phyloP scores from a whole-genome alignment of 2,888 invertebrate genomes.

The Lucinisca nassula region DNA sequence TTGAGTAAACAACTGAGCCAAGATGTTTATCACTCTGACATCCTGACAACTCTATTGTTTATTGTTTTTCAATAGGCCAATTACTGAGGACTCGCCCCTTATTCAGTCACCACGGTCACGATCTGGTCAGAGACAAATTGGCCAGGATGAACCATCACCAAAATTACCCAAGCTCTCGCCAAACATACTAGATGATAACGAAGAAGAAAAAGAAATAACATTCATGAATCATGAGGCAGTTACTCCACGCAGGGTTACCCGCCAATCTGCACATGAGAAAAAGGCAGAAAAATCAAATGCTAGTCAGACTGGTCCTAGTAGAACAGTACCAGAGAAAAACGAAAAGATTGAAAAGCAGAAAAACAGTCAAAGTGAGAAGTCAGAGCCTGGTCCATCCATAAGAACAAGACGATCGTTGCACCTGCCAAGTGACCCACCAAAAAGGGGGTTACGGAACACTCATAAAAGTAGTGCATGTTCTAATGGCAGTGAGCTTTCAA shows the following conservation, averaged over 20 bases:
- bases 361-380: constrained; percentile 13
- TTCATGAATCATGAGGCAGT: constrained; percentile 44
- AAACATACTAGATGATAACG: constrained; percentile 57
- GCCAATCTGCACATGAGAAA: constrained; percentile 44
- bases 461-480: constrained; percentile 65
- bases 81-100: constrained; percentile 58
- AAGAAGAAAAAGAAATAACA: constrained; percentile 62
- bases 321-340: neutral
- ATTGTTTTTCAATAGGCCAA: too few species aligned
- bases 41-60: too few species aligned
- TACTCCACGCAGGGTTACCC: constrained; percentile 72
- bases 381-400: neutral
- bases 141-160: constrained; percentile 72
- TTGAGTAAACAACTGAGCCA: too few species aligned
- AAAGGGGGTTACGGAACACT: constrained; percentile 48
- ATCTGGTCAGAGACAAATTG: neutral
- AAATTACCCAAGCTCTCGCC: constrained; percentile 77
- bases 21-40: too few species aligned
- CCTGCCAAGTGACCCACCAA: constrained; percentile 3
- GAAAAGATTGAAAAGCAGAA: constrained; percentile 17
- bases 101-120: constrained; percentile 56
- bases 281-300: neutral
- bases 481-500: constrained; percentile 65
- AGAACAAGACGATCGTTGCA: constrained; percentile 52
- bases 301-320: neutral